These are phyloP conservation scores for Venustoraphidia nigricollis DNA, from an alignment of 2,888 invertebrate genomes.

Conservation along the genomic window DNA sequence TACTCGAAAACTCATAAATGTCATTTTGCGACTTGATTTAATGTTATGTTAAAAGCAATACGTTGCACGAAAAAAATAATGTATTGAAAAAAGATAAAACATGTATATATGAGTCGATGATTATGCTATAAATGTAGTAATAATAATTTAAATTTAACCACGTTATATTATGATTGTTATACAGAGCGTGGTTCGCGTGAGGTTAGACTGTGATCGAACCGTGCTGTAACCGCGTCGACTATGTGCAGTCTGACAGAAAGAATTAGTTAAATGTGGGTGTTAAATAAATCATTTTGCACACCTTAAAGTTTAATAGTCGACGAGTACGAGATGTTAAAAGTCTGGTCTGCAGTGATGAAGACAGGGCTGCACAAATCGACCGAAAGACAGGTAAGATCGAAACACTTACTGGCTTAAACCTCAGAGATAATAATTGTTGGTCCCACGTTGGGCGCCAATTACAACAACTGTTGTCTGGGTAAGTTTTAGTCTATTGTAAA, in stretches of 20 bases:
- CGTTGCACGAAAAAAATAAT: background rate
- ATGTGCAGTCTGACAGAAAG: background rate
- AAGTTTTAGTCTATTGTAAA: no score
- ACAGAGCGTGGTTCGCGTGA: conserved; percentile 11
- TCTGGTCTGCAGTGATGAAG: no score
- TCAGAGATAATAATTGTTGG: no score
- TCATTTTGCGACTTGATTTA: conserved; percentile 1
- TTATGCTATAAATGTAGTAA: conserved; percentile 16
- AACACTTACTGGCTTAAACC: no score
- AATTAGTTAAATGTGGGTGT: conserved; percentile 19
- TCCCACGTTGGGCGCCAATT: no score
- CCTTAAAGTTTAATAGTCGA: conserved; percentile 19
- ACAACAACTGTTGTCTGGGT: no score
- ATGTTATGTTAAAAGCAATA: background rate
- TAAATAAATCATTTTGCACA: conserved; percentile 23
- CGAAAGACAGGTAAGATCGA: no score
- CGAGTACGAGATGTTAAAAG: no score
- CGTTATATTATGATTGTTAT: conserved; percentile 23
- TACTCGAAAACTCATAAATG: conserved; percentile 1
- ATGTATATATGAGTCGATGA: background rate
- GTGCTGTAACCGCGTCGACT: background rate
- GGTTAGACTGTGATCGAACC: conserved; percentile 14
- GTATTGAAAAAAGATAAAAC: background rate
- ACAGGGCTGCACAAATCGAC: no score
- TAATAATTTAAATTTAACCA: conserved; percentile 26